Conservation (phyloP, 2,113 vertebrate genomes). For the Atractosteus spatula region DNA sequence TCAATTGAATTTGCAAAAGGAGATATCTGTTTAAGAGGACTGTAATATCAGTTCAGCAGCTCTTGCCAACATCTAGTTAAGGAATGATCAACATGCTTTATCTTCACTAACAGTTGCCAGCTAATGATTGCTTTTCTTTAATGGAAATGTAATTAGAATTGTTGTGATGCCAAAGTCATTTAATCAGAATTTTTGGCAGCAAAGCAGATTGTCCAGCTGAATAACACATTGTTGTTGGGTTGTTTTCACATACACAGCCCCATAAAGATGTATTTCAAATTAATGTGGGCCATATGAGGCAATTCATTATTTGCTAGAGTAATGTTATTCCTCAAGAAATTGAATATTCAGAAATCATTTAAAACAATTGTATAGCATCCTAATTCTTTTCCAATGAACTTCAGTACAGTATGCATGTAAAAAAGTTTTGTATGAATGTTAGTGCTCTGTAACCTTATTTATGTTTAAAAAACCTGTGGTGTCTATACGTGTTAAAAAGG, state of each 20-base stretch:
- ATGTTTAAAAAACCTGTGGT: too few relatives aligned
- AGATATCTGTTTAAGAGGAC: not conserved
- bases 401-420: too few relatives aligned
- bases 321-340: not conserved
- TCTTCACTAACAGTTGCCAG: slow-evolving; percentile 1
- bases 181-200: slow-evolving; percentile 10
- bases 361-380: not conserved
- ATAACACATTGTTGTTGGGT: slow-evolving; percentile 2
- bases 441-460: too few relatives aligned
- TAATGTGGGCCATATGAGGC: not conserved
- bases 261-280: not conserved
- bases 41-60: not conserved
- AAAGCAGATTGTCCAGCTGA: not conserved
- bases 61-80: not conserved
- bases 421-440: too few relatives aligned
- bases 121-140: slow-evolving; percentile 12
- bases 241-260: not conserved
- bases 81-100: slow-evolving; percentile 7
- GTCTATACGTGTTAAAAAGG: too few relatives aligned
- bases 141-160: slow-evolving; percentile 6
- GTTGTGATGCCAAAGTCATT: slow-evolving; percentile 1
- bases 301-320: slow-evolving; percentile 3
- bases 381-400: not conserved
- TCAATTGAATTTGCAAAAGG: not conserved
- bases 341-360: not conserved